A percentile compares a stretch with the other conserved stretches of the same genome.
Conservation (phyloP, 2,797 vertebrate species). For the Chaetophractus vellerosus region DNA sequence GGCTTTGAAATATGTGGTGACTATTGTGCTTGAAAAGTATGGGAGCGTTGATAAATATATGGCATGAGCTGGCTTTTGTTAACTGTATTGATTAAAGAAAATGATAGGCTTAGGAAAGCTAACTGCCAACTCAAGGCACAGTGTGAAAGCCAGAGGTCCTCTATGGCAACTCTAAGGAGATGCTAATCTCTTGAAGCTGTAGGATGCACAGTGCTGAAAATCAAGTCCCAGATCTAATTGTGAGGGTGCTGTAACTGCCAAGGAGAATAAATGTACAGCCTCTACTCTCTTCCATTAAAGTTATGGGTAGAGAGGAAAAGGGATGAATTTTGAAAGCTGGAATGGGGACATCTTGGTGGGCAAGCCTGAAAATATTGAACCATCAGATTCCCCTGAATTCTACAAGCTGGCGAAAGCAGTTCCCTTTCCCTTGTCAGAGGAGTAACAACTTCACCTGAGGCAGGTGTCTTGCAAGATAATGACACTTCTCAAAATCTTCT, state of each 20-base stretch:
- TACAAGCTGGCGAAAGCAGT: constrained; percentile 24
- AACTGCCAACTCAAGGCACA: not conserved
- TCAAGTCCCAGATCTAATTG: not conserved
- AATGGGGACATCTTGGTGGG: not conserved
- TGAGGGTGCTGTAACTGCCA: not conserved
- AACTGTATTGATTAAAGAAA: not conserved
- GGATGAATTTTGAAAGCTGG: not conserved
- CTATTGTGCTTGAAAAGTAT: not conserved
- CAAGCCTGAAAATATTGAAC: not conserved
- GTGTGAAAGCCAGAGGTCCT: not conserved
- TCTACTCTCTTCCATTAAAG: not conserved
- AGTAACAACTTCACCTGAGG: not conserved
- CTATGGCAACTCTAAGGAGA: not conserved
- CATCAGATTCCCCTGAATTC: not conserved
- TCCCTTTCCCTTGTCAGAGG: not conserved
- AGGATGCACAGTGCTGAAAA: constrained; percentile 1
- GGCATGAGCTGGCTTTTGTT: not conserved
- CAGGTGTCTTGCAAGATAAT: constrained; percentile 17
- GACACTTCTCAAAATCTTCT: constrained; percentile 8
- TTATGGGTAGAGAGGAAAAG: not conserved
- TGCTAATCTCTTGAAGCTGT: not conserved
- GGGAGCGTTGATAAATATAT: not conserved
- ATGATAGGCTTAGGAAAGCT: constrained; percentile 8
- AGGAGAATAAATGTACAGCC: not conserved
- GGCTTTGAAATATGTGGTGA: not conserved